These are phyloP conservation scores for Acipenser transmontanus DNA, from an alignment of 2,797 vertebrate genomes.

Conservation along the genomic window DNA sequence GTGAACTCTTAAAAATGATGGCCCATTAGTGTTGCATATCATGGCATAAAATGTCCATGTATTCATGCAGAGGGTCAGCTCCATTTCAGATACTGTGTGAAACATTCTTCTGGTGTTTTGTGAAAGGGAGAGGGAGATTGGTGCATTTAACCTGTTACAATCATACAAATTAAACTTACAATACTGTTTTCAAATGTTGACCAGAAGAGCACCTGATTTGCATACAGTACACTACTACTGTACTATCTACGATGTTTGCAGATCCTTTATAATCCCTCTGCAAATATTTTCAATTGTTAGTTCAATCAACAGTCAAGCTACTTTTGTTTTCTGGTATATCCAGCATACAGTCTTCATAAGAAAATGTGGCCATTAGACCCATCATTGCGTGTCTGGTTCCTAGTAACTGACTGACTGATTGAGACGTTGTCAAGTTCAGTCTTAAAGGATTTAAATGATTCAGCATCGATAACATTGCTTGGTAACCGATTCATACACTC, in stretches of 20 bases:
- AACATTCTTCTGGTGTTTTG: constrained; percentile 5
- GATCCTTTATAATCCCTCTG: neutral
- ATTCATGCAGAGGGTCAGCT: neutral
- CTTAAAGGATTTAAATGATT: no score
- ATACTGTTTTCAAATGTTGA: neutral
- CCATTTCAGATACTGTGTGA: neutral
- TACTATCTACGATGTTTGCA: neutral
- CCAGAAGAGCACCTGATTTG: neutral
- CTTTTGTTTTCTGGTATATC: no score
- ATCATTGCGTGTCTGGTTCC: no score
- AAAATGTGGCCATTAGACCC: no score
- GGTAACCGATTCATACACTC: no score
- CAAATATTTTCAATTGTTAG: constrained; percentile 1
- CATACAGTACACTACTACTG: neutral
- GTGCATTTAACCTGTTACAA: neutral
- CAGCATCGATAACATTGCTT: no score
- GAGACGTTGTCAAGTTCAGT: no score
- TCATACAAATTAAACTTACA: neutral
- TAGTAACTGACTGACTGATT: no score
- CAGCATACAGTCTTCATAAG: no score
- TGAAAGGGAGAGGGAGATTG: constrained; percentile 1
- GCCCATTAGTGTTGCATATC: no score
- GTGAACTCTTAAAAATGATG: no score
- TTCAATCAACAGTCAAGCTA: neutral
- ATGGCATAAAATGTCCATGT: no score